These are phyloP conservation scores for Ailurus styani DNA, from an alignment of 2,113 vertebrate species.

Conservation along the genomic window DNA sequence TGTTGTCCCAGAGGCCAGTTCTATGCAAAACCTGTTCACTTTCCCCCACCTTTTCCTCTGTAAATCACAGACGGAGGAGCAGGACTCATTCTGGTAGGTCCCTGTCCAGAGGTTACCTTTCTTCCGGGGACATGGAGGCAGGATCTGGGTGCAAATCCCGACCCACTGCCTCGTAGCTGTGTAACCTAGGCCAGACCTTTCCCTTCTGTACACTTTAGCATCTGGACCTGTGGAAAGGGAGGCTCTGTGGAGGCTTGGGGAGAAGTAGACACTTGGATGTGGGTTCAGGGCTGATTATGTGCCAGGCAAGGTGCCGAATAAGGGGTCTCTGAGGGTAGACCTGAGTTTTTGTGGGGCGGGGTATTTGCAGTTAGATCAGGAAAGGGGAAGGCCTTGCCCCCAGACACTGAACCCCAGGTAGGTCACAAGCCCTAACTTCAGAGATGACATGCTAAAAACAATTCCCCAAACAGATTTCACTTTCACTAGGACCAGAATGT, in stretches of 20 bases:
- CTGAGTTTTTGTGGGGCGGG: neutral
- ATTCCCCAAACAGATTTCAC: neutral
- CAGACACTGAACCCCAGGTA: neutral
- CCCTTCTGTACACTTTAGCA: neutral
- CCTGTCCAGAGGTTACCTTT: neutral
- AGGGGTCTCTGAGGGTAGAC: neutral
- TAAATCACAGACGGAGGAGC: neutral
- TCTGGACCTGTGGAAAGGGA: neutral
- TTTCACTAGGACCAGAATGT: constrained; percentile 22
- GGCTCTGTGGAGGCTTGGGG: neutral
- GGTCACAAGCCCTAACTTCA: neutral
- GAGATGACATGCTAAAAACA: neutral
- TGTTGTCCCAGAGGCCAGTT: neutral
- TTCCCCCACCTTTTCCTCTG: neutral
- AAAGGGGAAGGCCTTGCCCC: neutral
- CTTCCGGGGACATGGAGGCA: neutral
- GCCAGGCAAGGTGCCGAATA: neutral
- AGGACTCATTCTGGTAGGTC: neutral
- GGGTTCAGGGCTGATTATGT: neutral
- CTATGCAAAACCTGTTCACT: neutral
- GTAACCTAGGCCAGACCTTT: neutral
- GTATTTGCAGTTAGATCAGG: neutral
- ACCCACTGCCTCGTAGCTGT: neutral
- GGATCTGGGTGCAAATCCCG: neutral
- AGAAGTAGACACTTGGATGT: neutral